Conservation (phyloP, 2,888 invertebrate genomes). For the Nipponacmea schrenckii region DNA sequence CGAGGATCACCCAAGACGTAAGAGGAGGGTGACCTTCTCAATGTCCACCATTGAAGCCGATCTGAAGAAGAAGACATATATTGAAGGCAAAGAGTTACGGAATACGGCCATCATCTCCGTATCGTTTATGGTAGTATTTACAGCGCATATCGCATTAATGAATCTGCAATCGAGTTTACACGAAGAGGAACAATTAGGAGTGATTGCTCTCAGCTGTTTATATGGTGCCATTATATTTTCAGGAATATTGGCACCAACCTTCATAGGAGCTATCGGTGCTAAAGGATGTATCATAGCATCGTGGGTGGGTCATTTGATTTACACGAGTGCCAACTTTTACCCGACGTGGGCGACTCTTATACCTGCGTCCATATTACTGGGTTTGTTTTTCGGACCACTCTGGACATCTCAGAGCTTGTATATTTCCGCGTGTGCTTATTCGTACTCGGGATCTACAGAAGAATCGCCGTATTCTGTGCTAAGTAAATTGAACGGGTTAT, state of each 20-base stretch:
- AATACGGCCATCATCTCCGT: constrained; percentile 41
- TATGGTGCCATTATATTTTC: constrained; percentile 59
- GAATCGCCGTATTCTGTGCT: constrained; percentile 47
- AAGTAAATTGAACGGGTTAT: constrained; percentile 59
- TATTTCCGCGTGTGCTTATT: constrained; percentile 53
- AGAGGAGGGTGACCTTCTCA: not conserved
- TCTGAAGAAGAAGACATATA: not conserved
- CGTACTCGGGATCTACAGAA: constrained; percentile 43
- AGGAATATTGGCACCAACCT: constrained; percentile 54
- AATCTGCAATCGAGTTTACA: constrained; percentile 60
- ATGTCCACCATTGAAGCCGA: not conserved
- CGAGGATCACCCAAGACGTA: not conserved
- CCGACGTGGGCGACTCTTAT: constrained; percentile 52
- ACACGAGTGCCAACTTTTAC: constrained; percentile 57
- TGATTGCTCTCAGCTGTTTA: constrained; percentile 52
- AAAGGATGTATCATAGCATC: constrained; percentile 53
- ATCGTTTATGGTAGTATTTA: constrained; percentile 47
- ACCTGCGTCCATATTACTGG: constrained; percentile 56
- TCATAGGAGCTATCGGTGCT: constrained; percentile 51
- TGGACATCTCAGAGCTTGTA: constrained; percentile 63
- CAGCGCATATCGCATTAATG: constrained; percentile 54
- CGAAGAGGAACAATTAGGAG: constrained; percentile 50
- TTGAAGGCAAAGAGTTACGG: constrained; percentile 6
- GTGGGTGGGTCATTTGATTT: constrained; percentile 51
- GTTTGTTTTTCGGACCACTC: constrained; percentile 54